A percentile compares a stretch with the other conserved stretches of the same genome.
Conservation (phyloP, 2,113 vertebrate genomes). For the Meleagris gallopavo region DNA sequence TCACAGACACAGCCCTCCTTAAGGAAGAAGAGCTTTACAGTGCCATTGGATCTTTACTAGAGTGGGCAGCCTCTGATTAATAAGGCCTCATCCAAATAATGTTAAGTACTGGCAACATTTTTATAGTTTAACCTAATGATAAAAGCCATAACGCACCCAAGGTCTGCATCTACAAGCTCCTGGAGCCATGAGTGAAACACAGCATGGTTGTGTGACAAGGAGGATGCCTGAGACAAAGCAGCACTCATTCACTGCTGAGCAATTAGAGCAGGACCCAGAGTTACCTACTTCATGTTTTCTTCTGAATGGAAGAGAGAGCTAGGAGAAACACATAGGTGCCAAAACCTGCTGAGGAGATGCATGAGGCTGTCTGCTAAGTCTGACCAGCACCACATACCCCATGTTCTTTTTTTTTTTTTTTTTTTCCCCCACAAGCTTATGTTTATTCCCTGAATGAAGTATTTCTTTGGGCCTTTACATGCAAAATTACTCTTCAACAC, state of each 20-base stretch:
- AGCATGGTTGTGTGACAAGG: background rate
- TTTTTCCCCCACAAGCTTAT: background rate
- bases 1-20: background rate
- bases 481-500: background rate
- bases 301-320: background rate
- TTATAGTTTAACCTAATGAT: background rate
- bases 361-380: background rate
- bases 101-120: background rate
- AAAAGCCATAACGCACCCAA: background rate
- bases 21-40: background rate
- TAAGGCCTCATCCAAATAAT: background rate
- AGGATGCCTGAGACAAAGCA: background rate
- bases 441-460: background rate
- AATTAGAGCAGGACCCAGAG: background rate
- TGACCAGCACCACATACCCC: background rate
- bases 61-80: slow-evolving; percentile 9
- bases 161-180: background rate
- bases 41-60: background rate
- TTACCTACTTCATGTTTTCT: background rate
- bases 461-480: background rate
- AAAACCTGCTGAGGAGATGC: background rate
- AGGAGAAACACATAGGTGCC: background rate
- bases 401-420: background rate
- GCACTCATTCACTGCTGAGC: background rate
- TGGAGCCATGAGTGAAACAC: background rate